phyloP scores from a whole-genome alignment of 2,888 invertebrate genomes.

The Melinaea marsaeus region DNA sequence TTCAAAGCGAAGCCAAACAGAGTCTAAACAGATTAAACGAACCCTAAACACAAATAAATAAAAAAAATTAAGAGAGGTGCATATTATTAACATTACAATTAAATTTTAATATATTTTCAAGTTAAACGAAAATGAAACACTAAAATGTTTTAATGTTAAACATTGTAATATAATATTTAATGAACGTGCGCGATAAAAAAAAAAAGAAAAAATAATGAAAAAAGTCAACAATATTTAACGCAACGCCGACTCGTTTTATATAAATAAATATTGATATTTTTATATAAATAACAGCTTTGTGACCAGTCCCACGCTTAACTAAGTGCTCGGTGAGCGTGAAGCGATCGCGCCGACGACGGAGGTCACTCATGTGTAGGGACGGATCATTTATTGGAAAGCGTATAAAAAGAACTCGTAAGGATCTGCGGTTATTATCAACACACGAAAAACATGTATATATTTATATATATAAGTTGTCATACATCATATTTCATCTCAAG shows the following conservation, averaged over 20 bases:
- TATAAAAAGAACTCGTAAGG: slow-evolving; percentile 36
- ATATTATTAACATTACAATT: no score
- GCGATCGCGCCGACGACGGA: slow-evolving; percentile 48
- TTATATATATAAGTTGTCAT: no score
- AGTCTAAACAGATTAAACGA: no score
- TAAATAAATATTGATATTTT: slow-evolving; percentile 34
- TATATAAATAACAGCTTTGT: slow-evolving; percentile 42
- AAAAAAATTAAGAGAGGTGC: no score
- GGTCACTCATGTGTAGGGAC: slow-evolving; percentile 50
- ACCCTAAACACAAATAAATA: no score
- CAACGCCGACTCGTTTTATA: slow-evolving; percentile 17
- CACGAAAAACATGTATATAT: no score
- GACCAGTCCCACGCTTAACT: slow-evolving; percentile 51
- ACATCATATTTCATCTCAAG: no score
- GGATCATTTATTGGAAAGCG: slow-evolving; percentile 49
- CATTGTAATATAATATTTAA: not conserved
- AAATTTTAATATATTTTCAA: no score
- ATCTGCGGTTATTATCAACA: not conserved
- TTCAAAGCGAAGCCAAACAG: no score
- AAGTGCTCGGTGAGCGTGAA: slow-evolving; percentile 58
- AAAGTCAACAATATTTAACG: slow-evolving; percentile 10
- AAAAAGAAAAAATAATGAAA: slow-evolving; percentile 10
- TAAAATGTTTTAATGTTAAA: no score
- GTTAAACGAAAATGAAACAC: no score
- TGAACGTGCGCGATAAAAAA: not conserved